Evolutionary conservation across 2,888 invertebrate species (phyloP).

Genomic region (Eubasilissa splendida): DNA sequence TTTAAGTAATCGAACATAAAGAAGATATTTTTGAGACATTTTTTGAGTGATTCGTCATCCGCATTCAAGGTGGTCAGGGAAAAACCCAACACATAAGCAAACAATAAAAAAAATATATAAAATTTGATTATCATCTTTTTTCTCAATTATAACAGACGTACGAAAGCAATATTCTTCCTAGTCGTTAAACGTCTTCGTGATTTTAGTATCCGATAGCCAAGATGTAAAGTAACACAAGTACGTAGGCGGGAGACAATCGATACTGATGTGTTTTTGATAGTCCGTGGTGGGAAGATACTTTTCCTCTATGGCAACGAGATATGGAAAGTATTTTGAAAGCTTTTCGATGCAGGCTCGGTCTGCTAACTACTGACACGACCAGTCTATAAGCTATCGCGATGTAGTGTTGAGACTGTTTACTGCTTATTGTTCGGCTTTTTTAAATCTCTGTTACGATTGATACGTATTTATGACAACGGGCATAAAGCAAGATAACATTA

Average conservation of each 20-base stretch:
- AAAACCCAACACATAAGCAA: neutral
- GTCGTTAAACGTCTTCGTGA: too few relatives aligned
- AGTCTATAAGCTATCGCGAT: neutral
- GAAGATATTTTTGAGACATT: neutral
- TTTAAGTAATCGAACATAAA: neutral
- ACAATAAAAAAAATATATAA: too few relatives aligned
- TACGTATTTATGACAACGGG: too few relatives aligned
- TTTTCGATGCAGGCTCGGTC: neutral
- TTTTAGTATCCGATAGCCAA: too few relatives aligned
- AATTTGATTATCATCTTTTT: too few relatives aligned
- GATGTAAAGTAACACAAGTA: neutral
- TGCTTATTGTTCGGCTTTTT: too few relatives aligned
- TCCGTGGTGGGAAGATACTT: slow-evolving; percentile 11
- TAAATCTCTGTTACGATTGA: too few relatives aligned
- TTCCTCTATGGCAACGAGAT: slow-evolving; percentile 20
- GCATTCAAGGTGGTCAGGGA: slow-evolving; percentile 3
- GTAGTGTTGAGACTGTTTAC: too few relatives aligned
- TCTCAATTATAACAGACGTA: too few relatives aligned
- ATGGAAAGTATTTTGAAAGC: neutral
- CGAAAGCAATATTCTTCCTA: too few relatives aligned
- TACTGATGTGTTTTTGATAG: slow-evolving; percentile 22
- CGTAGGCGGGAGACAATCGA: slow-evolving; percentile 10
- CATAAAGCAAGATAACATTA: too few relatives aligned
- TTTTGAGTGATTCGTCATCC: slow-evolving; percentile 10
- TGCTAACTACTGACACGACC: slow-evolving; percentile 2